Evolutionary conservation across 2,797 vertebrate genomes (phyloP), one percentile per base, ranked within the genome.

Genomic region (Sebastes cheni): DNA sequence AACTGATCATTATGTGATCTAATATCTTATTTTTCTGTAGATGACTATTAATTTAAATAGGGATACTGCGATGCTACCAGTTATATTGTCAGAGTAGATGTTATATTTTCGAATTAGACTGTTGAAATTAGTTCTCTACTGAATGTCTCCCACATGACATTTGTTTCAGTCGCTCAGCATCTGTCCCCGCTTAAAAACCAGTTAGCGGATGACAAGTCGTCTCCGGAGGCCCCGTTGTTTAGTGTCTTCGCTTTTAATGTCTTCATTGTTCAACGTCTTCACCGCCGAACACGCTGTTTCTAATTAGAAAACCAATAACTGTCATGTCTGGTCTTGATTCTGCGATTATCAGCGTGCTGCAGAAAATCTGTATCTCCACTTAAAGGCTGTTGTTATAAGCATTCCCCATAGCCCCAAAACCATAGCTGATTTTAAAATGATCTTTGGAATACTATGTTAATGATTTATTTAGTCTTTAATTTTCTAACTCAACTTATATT

Each of bases 281-380:
- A 54, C 82, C 73, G 72, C 75, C 50, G 61, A 86, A 83, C 65
- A 74, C 22, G 36, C 73, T 90, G 83, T 88, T 93, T 87, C 79
- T 79, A 82, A 88, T 92, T 81, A 92, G 67, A 77, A 82, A 87
- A 79, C 76, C 81, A 89, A 73, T 74, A 88, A 83, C 84, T 85
- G 50, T 75, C 60, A 62, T 56, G 71, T 88, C 55, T 80, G 83
- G 54, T 88, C 64, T 27, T 71, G 32, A 82, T 79, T 72, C 62
- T 70, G 50, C 18, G 10, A 79, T 79, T 81, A 77, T 78, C 61
- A 81, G 42, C 59, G 66, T 39, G 25, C 67, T 86, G 70, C 72
- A 83, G 27, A 81, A 67, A 77, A 86, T 29, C 20, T 34, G 46
- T 23, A 77, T 62, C 50, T 30, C 60, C 23, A 67, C 75, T 71